Conservation (phyloP, 2,113 vertebrate genomes). For the Terrapene triunguis region DNA sequence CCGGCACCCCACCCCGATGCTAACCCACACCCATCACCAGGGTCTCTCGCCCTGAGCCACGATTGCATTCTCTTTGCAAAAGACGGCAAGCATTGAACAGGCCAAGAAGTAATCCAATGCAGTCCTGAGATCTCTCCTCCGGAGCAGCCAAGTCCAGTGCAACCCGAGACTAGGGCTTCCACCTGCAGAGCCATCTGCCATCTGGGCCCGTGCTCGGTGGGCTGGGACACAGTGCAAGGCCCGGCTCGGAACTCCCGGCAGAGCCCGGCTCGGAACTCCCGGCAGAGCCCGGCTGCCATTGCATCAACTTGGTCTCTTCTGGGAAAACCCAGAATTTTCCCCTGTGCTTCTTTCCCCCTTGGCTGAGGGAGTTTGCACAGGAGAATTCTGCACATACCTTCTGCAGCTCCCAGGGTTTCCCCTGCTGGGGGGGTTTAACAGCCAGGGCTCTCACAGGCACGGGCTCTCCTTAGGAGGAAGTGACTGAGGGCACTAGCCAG, state of each 20-base stretch:
- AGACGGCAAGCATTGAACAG: not conserved
- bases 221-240: not conserved
- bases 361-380: not conserved
- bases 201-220: not conserved
- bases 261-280: no score
- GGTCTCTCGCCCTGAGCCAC: not conserved
- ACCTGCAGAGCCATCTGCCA: not conserved
- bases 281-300: not conserved
- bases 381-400: not conserved
- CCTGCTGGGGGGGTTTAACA: not conserved
- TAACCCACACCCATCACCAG: not conserved
- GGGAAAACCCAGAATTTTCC: not conserved
- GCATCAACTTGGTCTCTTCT: not conserved
- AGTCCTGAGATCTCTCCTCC: not conserved
- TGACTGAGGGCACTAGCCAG: not conserved
- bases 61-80: not conserved
- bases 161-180: not conserved
- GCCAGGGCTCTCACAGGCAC: not conserved
- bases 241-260: no score
- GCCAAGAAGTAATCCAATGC: not conserved
- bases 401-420: not conserved
- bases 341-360: not conserved
- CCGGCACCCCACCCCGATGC: not conserved
- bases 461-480: not conserved
- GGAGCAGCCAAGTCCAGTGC: not conserved